A percentile compares a stretch with the other conserved stretches of the same genome.
Evolutionary conservation across 1,140 invertebrate genomes (phyloP).

Genomic region (Ooceraea biroi): DNA sequence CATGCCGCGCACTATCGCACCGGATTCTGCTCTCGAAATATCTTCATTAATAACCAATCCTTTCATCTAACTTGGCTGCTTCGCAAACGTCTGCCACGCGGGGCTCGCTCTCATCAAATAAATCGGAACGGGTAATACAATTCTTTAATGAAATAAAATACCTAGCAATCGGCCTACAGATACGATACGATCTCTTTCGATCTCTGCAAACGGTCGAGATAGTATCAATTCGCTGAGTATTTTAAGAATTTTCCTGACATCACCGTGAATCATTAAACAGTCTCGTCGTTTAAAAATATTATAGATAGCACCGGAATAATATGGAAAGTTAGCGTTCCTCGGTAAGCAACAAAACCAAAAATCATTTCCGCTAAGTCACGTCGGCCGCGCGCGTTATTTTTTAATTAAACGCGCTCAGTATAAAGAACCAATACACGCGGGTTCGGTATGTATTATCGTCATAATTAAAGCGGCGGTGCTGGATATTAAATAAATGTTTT

Average conservation of each 20-base stretch:
- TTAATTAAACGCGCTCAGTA: constrained; percentile 54
- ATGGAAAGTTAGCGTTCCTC: constrained; percentile 33
- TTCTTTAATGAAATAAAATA: background rate
- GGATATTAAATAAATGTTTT: constrained; percentile 59
- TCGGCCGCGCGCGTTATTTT: constrained; percentile 52
- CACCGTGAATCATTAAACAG: constrained; percentile 32
- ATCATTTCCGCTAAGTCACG: constrained; percentile 45
- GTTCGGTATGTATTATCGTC: constrained; percentile 57
- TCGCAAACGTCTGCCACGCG: constrained; percentile 23
- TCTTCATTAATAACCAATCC: constrained; percentile 71
- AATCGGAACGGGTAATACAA: constrained; percentile 18
- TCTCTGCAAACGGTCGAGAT: background rate
- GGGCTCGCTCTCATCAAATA: constrained; percentile 14
- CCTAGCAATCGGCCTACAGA: background rate
- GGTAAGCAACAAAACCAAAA: constrained; percentile 43
- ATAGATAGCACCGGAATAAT: constrained; percentile 28
- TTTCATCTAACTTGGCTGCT: constrained; percentile 36
- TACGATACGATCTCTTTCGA: background rate
- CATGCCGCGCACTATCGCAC: constrained; percentile 23
- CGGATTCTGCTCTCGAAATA: constrained; percentile 60
- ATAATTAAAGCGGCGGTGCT: constrained; percentile 55
- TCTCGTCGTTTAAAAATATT: constrained; percentile 15
- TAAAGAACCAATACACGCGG: constrained; percentile 45
- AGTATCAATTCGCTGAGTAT: background rate
- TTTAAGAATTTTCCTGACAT: constrained; percentile 22